phyloP scores from a whole-genome alignment of 2,797 vertebrate genomes.

The Vespertilio murinus region DNA sequence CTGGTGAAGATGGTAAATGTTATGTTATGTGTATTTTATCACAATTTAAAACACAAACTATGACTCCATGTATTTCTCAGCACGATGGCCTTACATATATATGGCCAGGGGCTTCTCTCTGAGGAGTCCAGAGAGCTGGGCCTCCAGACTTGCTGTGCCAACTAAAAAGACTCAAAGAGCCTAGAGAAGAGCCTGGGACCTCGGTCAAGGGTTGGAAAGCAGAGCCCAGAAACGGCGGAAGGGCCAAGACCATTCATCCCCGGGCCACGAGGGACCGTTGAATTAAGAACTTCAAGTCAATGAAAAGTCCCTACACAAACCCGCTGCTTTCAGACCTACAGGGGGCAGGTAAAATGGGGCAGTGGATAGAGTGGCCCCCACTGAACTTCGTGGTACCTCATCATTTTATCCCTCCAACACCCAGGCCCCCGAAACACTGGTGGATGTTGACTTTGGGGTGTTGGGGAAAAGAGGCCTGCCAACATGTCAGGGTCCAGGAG shows the following conservation, averaged over 20 bases:
- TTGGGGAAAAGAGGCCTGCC: neutral
- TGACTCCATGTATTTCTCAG: neutral
- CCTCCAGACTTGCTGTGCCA: neutral
- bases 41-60: neutral
- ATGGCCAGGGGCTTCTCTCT: neutral
- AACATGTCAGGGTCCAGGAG: neutral
- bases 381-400: neutral
- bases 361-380: neutral
- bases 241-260: neutral
- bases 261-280: neutral
- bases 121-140: neutral
- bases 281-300: neutral
- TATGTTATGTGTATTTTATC: neutral
- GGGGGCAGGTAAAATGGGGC: constrained; percentile 13
- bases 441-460: neutral
- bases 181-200: neutral
- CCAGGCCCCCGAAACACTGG: neutral
- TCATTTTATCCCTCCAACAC: neutral
- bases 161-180: too few relatives aligned
- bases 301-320: constrained; percentile 5
- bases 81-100: neutral
- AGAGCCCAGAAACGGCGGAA: neutral
- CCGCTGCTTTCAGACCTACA: neutral
- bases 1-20: neutral
- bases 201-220: neutral